Evolutionary conservation across 2,888 invertebrate genomes (phyloP), one percentile per base, ranked within the genome.

Genomic region (Dysmachus trigonus): DNA sequence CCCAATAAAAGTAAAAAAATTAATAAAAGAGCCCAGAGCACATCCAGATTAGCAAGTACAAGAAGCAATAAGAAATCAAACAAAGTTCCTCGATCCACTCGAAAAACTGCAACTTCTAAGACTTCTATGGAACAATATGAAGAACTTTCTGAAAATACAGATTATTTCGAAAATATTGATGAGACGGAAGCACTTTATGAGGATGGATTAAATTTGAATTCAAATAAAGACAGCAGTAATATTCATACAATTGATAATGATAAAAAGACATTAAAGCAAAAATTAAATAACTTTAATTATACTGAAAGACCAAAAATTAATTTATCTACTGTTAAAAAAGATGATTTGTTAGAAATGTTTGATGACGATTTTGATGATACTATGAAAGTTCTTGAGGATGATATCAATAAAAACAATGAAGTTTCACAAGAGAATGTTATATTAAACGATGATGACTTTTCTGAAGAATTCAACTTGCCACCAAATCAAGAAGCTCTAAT

Each of bases 1-100:
- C 0, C 62, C 2, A 18, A 31, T 4, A 76, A 15, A 4, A 82
- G 22, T 51, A 81, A 47, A 77, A 53, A 2, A 35, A 18, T 6
- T 47, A 82, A 62, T 77, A 86, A 18, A 82, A 85, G 86, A 87
- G 77, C 79, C 30, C 85, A 88, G 83, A 84, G 71, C 5, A 85
- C 62, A 87, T 41, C 83, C 51, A 84, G 41, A 79, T 5, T 73
- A 47, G 18, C 41, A 35, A 51, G 33, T 18, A 47, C 71, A 41
- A 35, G 1, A 74, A 82, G 27, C 27, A 62, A 85, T 85, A 73
- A 38, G 7, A 31, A 41, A 30, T 35, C 33, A 35, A 22, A 22
- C n/a, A 86, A 77, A 62, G 1, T 8, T 71, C 2, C 41, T 7
- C 10, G 27, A 41, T 18, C 18, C 0, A 10, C 8, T 33, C 47